Conservation (phyloP, 2,113 vertebrate species). For the Calonectris borealis region DNA sequence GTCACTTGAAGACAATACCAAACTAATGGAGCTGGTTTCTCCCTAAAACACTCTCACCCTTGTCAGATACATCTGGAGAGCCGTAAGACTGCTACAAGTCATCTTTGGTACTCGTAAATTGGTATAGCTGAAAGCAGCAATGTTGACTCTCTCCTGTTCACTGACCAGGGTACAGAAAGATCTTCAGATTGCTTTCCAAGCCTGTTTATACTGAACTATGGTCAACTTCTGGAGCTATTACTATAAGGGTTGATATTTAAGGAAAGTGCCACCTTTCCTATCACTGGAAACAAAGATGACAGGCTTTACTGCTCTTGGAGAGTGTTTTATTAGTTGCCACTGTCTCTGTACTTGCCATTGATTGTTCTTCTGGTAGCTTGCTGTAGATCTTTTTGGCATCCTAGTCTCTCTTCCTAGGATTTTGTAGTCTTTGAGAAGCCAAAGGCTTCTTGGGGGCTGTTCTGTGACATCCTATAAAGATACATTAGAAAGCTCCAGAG, state of each 20-base stretch:
- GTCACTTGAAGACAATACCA: not conserved
- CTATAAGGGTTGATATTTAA: not conserved
- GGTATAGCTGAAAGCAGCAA: not conserved
- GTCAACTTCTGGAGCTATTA: not conserved
- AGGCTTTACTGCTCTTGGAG: not conserved
- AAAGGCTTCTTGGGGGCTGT: not conserved
- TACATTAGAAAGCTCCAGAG: not conserved
- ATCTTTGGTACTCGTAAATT: not conserved
- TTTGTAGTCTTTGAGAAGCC: not conserved
- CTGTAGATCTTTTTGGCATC: not conserved
- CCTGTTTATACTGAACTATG: not conserved
- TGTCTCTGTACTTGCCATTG: not conserved
- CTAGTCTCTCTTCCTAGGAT: not conserved
- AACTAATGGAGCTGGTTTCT: not conserved
- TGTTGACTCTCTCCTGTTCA: not conserved
- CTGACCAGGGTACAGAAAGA: not conserved
- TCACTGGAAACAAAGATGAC: not conserved
- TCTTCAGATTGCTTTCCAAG: not conserved
- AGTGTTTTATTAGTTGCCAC: not conserved
- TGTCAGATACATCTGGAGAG: not conserved
- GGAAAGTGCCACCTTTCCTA: not conserved
- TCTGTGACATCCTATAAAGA: not conserved
- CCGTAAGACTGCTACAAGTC: not conserved
- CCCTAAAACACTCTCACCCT: not conserved
- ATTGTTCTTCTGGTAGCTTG: not conserved